Conservation (phyloP, 2,888 invertebrate genomes). For the Heliconius charithonia region DNA sequence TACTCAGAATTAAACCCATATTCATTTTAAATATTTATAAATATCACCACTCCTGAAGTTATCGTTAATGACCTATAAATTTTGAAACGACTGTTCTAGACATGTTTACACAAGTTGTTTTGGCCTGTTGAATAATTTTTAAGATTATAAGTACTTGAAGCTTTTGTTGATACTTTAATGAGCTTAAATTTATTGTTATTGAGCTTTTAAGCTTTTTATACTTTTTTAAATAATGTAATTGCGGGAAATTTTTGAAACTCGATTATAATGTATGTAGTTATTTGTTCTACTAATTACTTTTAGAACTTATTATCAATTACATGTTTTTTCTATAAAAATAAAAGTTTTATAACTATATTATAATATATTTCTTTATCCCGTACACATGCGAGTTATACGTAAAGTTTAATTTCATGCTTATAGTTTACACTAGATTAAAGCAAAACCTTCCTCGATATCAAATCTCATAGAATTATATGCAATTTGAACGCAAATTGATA, state of each 20-base stretch:
- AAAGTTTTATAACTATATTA: too few relatives aligned
- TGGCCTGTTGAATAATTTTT: slow-evolving; percentile 6
- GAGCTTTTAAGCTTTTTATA: background rate
- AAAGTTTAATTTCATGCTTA: background rate
- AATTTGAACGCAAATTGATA: slow-evolving; percentile 24
- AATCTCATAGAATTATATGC: slow-evolving; percentile 22
- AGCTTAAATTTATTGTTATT: slow-evolving; percentile 2
- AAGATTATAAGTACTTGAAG: background rate
- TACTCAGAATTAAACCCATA: slow-evolving; percentile 26
- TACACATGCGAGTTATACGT: too few relatives aligned
- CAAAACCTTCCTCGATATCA: slow-evolving; percentile 22
- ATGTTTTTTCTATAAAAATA: too few relatives aligned
- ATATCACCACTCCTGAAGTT: background rate
- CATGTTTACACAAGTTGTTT: slow-evolving; percentile 5
- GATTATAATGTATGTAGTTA: too few relatives aligned
- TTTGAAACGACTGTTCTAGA: slow-evolving; percentile 1
- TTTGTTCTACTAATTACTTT: too few relatives aligned
- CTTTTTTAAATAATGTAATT: background rate
- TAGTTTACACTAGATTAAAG: slow-evolving; percentile 6
- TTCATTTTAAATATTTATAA: slow-evolving; percentile 17
- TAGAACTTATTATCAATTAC: too few relatives aligned
- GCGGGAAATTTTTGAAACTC: too few relatives aligned
- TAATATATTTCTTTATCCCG: too few relatives aligned
- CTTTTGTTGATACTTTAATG: background rate
- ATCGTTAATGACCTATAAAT: slow-evolving; percentile 34